Percentiles rank a stretch among this genome's conserved stretches.
Evolutionary conservation across 2,113 vertebrate genomes (phyloP).

Genomic region (Sylvietta virens): DNA sequence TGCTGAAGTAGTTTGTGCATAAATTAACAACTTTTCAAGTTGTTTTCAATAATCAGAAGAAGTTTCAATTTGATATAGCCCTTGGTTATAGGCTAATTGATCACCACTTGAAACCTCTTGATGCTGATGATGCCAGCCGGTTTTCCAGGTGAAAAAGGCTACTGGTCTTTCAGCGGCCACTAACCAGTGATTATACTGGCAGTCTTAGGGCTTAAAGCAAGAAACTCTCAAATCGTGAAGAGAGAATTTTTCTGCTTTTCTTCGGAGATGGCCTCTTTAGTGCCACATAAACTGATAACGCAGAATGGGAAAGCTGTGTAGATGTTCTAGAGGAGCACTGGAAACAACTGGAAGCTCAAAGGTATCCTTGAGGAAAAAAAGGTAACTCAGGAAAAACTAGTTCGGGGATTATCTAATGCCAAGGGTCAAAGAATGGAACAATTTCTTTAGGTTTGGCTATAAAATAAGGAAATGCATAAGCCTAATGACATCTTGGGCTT

Average conservation of each 20-base stretch:
- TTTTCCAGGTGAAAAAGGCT: neutral
- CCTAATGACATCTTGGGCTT: neutral
- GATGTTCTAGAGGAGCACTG: neutral
- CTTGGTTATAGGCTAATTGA: neutral
- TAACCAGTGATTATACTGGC: neutral
- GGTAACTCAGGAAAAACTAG: neutral
- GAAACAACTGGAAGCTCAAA: neutral
- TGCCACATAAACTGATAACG: neutral
- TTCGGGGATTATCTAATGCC: neutral
- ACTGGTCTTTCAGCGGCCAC: neutral
- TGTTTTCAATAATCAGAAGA: no score
- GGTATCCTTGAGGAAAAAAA: neutral
- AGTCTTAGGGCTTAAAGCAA: neutral
- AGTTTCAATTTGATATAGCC: neutral
- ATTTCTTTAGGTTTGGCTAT: neutral
- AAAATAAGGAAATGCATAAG: neutral
- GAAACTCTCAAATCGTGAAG: neutral
- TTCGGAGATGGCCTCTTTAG: neutral
- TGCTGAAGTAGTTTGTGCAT: neutral
- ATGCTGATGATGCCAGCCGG: neutral
- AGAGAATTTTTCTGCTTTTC: neutral
- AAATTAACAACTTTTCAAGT: neutral
- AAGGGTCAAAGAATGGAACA: neutral
- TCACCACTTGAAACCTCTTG: neutral
- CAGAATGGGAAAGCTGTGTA: neutral